Base-by-base conservation (phyloP, 1,140 invertebrate genomes). In the Lordiphosa clarofinis region DNA sequence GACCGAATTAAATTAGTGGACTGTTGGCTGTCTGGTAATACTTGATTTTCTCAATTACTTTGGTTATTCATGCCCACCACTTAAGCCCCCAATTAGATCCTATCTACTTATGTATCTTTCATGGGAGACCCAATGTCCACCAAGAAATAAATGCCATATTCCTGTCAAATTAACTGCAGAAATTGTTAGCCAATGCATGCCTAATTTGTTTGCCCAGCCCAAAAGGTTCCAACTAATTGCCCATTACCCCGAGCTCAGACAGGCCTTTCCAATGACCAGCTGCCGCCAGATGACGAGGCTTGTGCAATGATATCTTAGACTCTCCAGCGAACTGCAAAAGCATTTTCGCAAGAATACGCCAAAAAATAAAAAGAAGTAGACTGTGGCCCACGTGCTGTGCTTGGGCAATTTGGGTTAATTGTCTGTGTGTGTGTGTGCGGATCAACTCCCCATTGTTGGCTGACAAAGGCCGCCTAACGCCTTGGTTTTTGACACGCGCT, bases 351-450 rank as follows among this genome's bases (percentile, higher is more conserved):
- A 78, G 74, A 79, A 60, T 73, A 63, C 53, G 72, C 62, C 24
- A 50, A 36, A 5, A 33, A 13, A 35, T 40, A 44, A 38, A 57
- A 19, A 35, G 55, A 61, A 33, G 38, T 11, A 39, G 47, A 49
- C 58, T 68, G 19, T 24, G 65, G 73, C 73, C 76, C 76, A 84
- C 76, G 78, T 82, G 78, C 73, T 60, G 42, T 55, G 40, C 48
- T 31, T 42, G 37, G 8, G 59, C 78, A 76, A 84, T 82, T 84
- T 82, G 78, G 73, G 73, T 82, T 84, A 82, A 84, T 82, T 82
- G 76, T 82, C 72, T 19, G 19, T 19, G 19, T 72, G 54, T 55
- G 66, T 71, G 81, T 75, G 68, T 74, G 56, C 40, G 33, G 47
- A 10, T 50, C 62, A 50, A 42, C 47, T 49, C 42, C 55, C 65